These are phyloP conservation scores for Euzophera pinguis DNA, from an alignment of 2,888 invertebrate genomes.

Conservation along the genomic window DNA sequence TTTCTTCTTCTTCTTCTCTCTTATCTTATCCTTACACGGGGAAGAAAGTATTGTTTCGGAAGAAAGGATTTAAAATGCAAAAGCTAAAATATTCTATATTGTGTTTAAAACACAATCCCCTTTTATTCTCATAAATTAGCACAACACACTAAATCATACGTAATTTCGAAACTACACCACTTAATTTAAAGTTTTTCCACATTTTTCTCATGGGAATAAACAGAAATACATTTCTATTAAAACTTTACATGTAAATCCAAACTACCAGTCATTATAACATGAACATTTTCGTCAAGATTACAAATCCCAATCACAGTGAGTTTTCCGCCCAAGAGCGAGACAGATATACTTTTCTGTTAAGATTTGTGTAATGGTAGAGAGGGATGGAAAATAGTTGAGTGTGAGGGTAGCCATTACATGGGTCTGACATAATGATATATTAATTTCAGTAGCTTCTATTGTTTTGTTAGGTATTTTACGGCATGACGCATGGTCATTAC, in stretches of 20 bases:
- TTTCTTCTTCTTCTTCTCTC: too few species aligned
- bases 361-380: constrained; percentile 20
- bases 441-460: constrained; percentile 76
- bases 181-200: not conserved
- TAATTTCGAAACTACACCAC: not conserved
- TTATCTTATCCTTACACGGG: too few species aligned
- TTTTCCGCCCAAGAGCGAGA: constrained; percentile 57
- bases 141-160: not conserved
- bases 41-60: too few species aligned
- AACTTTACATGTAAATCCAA: constrained; percentile 19
- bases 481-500: constrained; percentile 76
- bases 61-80: too few species aligned
- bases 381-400: constrained; percentile 32
- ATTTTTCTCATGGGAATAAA: constrained; percentile 1
- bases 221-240: constrained; percentile 8
- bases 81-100: too few species aligned
- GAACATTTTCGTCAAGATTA: constrained; percentile 69
- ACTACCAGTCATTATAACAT: constrained; percentile 34
- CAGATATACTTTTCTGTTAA: constrained; percentile 15
- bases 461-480: constrained; percentile 77
- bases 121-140: too few species aligned
- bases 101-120: too few species aligned
- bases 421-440: constrained; percentile 79
- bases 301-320: constrained; percentile 73
- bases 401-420: constrained; percentile 57